Evolutionary conservation across 2,797 vertebrate genomes (phyloP), one percentile per base, ranked within the genome.

Genomic region (Synanceia verrucosa): DNA sequence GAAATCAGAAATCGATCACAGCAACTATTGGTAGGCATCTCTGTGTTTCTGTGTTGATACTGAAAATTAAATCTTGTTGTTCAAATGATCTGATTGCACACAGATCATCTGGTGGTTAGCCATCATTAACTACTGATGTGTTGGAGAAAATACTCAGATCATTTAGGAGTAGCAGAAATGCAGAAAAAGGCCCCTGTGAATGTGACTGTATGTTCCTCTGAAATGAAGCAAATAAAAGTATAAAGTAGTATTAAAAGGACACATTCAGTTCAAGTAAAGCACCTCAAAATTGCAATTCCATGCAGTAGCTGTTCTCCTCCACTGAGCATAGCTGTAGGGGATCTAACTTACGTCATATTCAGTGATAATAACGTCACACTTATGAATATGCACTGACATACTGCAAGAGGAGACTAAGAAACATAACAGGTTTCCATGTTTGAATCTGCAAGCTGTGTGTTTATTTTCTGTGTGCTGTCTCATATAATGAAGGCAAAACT

Each of bases 401-500:
- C 34, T 59, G 64, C 41, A 59, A 48, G 48, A 61, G n/a, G 36
- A 75, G 33, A 19, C 39, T 43, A 18, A 21, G 10, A 10, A 11
- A 39, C 19, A 39, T 19, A 51, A 51, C 39, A 62, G 44, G 39
- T 21, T 64, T 52, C 50, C 23, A 63, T 12, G 11, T 73, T 69
- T 48, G 9, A 75, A 57, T 78, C 31, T 36, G 28, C 18, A 43
- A 63, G 36, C 46, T 60, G 34, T 57, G 19, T 66, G 41, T 75
- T 75, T 70, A 14, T 73, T 71, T 79, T 51, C 23, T 61, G 16
- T 24, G 19, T 34, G 34, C 31, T 16, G 64, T 66, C 65, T 68
- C 18, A 23, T 36, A 55, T 26, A 23, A 74, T 44, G 47, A 72
- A 57, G n/a, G 47, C 51, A 43, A 70, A 21, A 70, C 50, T 28